Base-by-base conservation (phyloP, 2,888 invertebrate genomes). In the Pristionchus exspectatus region DNA sequence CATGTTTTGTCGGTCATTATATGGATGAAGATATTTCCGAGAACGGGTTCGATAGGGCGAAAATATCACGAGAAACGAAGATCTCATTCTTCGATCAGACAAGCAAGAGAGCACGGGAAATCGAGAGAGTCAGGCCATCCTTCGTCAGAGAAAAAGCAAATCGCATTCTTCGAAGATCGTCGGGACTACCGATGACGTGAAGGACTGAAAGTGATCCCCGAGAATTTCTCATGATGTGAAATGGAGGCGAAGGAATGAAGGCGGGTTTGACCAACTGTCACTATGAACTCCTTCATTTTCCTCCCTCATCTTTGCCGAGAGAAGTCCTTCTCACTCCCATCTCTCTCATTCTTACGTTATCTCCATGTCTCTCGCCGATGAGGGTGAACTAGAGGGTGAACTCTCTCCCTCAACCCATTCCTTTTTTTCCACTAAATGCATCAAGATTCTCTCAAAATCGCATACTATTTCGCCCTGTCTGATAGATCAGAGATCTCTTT, bases 151-250 rank as follows among this genome's bases (percentile, higher is more conserved):
- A 38, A 59, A 63, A 63, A 63, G 10, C 24, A 63, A 50, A 9
- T 50, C n/a, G 63, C n/a, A 63, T 63, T 63, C n/a, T 63, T 63
- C n/a, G 63, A n/a, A 63, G 63, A 63, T 63, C 63, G n/a, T n/a
- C 63, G 63, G n/a, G n/a, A 63, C 63, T 2, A 0, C 9, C 10
- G 16, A 63, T 63, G 63, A 63, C 63, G 63, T 10, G 63, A n/a
- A 4, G 4, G 56, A 21, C 18, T 50, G 63, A 24, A 63, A 63
- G 24, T 63, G 63, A 63, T 63, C 63, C 63, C 24, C 63, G n/a
- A 3, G 63, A n/a, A 63, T 63, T 63, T 63, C 63, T 63, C 63
- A 63, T 63, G 63, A 63, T 63, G 63, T 63, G 63, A 63, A 63
- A 63, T 56, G 56, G 18, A 21, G 56, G 56, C 21, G 56, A 10